Conservation (phyloP, 1,140 invertebrate genomes). For the Diabrotica undecimpunctata region DNA sequence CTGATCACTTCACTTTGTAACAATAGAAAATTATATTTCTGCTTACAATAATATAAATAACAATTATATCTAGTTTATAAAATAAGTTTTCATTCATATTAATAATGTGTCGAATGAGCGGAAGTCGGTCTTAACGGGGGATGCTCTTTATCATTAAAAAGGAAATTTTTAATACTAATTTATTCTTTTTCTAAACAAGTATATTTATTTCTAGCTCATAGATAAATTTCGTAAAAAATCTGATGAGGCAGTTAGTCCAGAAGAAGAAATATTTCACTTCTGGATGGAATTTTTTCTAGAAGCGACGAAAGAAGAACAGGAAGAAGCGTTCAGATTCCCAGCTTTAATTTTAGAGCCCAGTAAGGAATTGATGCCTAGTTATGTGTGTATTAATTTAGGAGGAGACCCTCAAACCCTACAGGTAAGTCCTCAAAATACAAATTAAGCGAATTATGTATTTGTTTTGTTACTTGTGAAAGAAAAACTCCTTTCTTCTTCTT, state of each 20-base stretch:
- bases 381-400: constrained; percentile 90
- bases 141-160: too few species aligned
- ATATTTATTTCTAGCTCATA: constrained; percentile 55
- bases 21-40: too few species aligned
- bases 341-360: constrained; percentile 90
- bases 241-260: constrained; percentile 56
- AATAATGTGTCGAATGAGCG: too few species aligned
- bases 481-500: constrained; percentile 3
- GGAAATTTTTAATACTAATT: too few species aligned
- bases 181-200: background rate
- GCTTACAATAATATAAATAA: too few species aligned
- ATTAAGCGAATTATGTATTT: background rate
- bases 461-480: too few species aligned
- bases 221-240: constrained; percentile 83
- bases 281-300: constrained; percentile 99
- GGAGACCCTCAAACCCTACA: constrained; percentile 88
- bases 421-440: constrained; percentile 20
- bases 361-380: constrained; percentile 90
- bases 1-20: too few species aligned
- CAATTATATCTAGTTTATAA: too few species aligned
- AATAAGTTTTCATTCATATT: too few species aligned
- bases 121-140: too few species aligned
- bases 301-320: constrained; percentile 75
- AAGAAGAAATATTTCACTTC: constrained; percentile 88
- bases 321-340: constrained; percentile 77